These are phyloP conservation scores for Trichomycterus rosablanca DNA, from an alignment of 2,113 vertebrate species.

Conservation along the genomic window DNA sequence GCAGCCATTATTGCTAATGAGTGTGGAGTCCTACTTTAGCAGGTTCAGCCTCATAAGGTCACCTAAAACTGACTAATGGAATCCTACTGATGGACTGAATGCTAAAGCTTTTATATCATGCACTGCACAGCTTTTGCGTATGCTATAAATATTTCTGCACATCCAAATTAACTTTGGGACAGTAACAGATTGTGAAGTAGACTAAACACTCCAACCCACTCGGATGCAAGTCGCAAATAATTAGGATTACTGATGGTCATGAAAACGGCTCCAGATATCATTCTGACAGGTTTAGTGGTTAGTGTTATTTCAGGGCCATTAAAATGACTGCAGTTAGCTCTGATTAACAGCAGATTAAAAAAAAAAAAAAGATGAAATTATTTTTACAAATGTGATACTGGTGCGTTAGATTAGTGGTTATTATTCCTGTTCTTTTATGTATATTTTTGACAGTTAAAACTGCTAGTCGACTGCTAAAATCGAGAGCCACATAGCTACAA, in stretches of 20 bases:
- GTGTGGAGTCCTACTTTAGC: conserved; percentile 77
- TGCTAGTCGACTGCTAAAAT: no score
- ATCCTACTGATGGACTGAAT: conserved; percentile 65
- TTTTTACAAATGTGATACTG: conserved; percentile 35
- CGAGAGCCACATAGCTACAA: no score
- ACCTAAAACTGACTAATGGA: conserved; percentile 76
- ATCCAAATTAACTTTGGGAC: conserved; percentile 66
- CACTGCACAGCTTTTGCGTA: conserved; percentile 55
- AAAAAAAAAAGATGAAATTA: conserved; percentile 8
- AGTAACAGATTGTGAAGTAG: conserved; percentile 23
- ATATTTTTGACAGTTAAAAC: no score
- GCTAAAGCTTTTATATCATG: conserved; percentile 62
- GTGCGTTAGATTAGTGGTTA: no score
- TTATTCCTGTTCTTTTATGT: no score
- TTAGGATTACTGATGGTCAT: conserved; percentile 21
- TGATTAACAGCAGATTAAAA: conserved; percentile 19
- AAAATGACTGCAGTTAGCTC: conserved; percentile 25
- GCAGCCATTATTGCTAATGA: conserved; percentile 77
- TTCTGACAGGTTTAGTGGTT: conserved; percentile 20
- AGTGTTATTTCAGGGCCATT: conserved; percentile 40
- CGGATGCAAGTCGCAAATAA: conserved; percentile 24
- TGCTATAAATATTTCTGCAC: conserved; percentile 58
- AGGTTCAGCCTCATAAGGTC: conserved; percentile 73
- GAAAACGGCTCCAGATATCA: conserved; percentile 30
- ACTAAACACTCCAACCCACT: conserved; percentile 12